Percentiles rank a stretch among this genome's conserved stretches.
Conservation (phyloP, 2,113 vertebrate species). For the Urocolius indicus region DNA sequence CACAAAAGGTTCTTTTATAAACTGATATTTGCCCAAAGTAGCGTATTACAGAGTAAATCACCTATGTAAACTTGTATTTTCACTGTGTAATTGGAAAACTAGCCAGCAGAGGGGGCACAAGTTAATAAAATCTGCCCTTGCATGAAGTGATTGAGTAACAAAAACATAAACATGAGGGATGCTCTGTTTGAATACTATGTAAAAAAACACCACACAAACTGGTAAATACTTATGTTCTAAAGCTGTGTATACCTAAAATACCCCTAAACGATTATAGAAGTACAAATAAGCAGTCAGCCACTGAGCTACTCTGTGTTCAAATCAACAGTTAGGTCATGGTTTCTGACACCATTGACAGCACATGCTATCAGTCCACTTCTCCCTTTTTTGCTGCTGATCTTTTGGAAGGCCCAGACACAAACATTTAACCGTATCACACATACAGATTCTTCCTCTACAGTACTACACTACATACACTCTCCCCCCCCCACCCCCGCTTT, state of each 20-base stretch:
- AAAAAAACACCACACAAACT: neutral
- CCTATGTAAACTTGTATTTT: accelerated
- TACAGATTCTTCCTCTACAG: no score
- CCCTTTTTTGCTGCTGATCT: neutral
- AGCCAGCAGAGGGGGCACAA: slow-evolving; percentile 75
- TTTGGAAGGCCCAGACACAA: neutral
- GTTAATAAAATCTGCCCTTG: slow-evolving; percentile 16
- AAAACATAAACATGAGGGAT: neutral
- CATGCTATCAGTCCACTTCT: neutral
- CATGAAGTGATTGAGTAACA: neutral
- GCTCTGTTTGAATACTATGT: neutral
- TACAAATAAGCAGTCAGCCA: neutral
- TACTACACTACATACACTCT: no score
- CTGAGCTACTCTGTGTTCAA: neutral
- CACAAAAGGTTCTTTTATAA: neutral
- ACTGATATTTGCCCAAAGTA: neutral
- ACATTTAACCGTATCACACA: neutral
- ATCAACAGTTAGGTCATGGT: neutral
- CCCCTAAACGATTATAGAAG: accelerated
- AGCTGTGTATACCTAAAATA: neutral
- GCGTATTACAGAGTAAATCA: neutral
- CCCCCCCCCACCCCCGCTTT: neutral
- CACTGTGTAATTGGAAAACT: slow-evolving; percentile 37
- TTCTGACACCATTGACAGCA: neutral
- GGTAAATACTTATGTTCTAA: neutral